Conservation (phyloP, 2,113 vertebrate genomes). For the Ammospiza nelsoni region DNA sequence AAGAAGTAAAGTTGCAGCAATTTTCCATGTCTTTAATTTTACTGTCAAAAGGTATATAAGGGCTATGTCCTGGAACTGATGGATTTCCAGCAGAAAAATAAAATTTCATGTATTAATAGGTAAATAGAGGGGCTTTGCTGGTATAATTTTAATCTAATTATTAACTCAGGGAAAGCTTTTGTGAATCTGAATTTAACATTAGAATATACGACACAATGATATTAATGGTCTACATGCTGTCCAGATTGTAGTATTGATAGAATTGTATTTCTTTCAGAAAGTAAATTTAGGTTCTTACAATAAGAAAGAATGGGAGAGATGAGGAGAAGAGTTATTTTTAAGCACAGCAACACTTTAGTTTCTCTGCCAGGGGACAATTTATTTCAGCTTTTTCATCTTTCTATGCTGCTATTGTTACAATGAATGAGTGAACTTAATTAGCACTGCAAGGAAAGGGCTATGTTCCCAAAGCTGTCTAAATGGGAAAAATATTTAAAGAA, state of each 20-base stretch:
- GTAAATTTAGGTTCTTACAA: slow-evolving; percentile 29
- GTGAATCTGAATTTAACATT: slow-evolving; percentile 45
- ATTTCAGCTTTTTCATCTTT: slow-evolving; percentile 50
- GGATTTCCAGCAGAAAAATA: slow-evolving; percentile 61
- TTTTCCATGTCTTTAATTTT: slow-evolving; percentile 74
- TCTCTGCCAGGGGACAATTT: not conserved
- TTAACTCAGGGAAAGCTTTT: slow-evolving; percentile 56
- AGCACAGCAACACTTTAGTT: slow-evolving; percentile 2
- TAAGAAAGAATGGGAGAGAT: not conserved
- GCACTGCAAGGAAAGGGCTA: slow-evolving; percentile 4
- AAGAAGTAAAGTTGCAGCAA: slow-evolving; percentile 58
- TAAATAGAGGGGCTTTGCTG: slow-evolving; percentile 53
- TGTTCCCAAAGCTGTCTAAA: slow-evolving; percentile 23
- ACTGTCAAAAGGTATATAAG: slow-evolving; percentile 67
- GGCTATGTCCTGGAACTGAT: slow-evolving; percentile 60
- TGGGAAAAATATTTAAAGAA: slow-evolving; percentile 35
- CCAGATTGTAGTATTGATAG: slow-evolving; percentile 47
- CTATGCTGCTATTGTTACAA: slow-evolving; percentile 51
- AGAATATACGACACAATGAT: not conserved
- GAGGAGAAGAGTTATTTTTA: slow-evolving; percentile 27
- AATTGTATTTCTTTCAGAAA: slow-evolving; percentile 54
- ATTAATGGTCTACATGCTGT: slow-evolving; percentile 29
- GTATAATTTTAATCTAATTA: slow-evolving; percentile 68
- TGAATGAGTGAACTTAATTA: slow-evolving; percentile 67
- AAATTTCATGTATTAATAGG: slow-evolving; percentile 52